Base-by-base conservation (phyloP, 2,113 vertebrate species). In the Platysternon megacephalum region DNA sequence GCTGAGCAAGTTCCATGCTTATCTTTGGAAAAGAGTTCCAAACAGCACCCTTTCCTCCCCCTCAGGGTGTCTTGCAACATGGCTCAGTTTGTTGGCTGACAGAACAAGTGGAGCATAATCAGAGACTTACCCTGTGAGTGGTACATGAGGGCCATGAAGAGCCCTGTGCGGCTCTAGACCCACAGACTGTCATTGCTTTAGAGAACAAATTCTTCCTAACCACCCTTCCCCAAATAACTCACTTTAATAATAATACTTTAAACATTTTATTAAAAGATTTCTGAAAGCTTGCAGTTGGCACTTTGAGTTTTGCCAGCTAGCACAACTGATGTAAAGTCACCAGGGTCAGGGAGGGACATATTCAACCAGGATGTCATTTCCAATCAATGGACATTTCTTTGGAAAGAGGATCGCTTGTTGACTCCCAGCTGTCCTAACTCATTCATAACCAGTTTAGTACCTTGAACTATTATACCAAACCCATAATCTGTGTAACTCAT, bases 381-480 rank as follows among this genome's bases (percentile, higher is more conserved):
- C 87, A 87, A 65, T 96, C 56, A 79, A 90, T 8, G 76, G 44
- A 49, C 26, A 48, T 84, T 90, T 79, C 55, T 53, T 78, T 87
- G 83, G 94, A 86, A 2, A 0, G 52, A 82, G 68, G 61, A 49
- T 39, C 61, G 5, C 35, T 21, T 94, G 2, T 94, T 97, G 88
- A 88, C 61, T n/a, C n/a, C n/a, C n/a, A n/a, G n/a, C n/a, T n/a
- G n/a, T 92, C 95, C 87, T 80, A 65, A 84, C 91, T 94, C 10
- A 74, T 87, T 86, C 84, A 82, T 93, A 94, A 72, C 39, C 81
- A 87, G 86, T 94, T 94, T 90, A 22, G 14, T 78, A 82, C 2
- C 80, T 39, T 68, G 28, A 12, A 65, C 1, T 78, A 39, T 17
- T 19, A 21, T 68, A 68, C 17, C 65, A n/a, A n/a, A n/a, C 16